Percentiles rank a stretch among this genome's conserved stretches.
Conservation (phyloP, 2,888 invertebrate genomes). For the Lydus trimaculatus region DNA sequence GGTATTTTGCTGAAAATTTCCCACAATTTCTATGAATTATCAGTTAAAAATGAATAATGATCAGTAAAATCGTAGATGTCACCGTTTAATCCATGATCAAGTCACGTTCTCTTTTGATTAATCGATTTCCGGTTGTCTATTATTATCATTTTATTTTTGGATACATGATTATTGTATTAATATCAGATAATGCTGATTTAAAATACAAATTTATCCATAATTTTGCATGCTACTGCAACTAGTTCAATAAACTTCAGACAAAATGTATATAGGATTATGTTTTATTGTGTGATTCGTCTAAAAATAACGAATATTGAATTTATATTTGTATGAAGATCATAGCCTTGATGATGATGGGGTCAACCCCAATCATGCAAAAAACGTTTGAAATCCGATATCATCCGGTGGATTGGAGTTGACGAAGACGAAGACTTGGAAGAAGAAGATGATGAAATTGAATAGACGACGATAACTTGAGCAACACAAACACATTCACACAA, state of each 20-base stretch:
- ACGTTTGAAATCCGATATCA: conserved; percentile 11
- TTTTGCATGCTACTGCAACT: neutral
- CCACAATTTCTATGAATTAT: no score
- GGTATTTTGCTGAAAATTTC: no score
- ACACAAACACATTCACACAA: conserved; percentile 1
- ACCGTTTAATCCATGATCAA: neutral
- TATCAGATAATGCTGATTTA: neutral
- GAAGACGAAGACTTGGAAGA: neutral
- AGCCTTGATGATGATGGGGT: conserved; percentile 4
- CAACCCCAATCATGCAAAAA: conserved; percentile 11
- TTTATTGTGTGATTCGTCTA: neutral
- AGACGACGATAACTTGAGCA: neutral
- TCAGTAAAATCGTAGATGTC: neutral
- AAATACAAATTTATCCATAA: neutral
- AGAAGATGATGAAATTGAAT: neutral
- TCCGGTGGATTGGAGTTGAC: neutral
- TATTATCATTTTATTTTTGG: neutral
- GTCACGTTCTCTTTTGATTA: neutral
- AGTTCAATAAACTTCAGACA: neutral
- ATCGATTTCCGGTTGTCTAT: neutral
- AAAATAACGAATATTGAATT: neutral
- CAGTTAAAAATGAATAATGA: no score
- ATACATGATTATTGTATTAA: neutral
- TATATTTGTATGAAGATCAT: neutral
- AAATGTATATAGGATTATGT: neutral